Evolutionary conservation across 2,113 vertebrate genomes (phyloP).

Genomic region (Paramisgurnus dabryanus): DNA sequence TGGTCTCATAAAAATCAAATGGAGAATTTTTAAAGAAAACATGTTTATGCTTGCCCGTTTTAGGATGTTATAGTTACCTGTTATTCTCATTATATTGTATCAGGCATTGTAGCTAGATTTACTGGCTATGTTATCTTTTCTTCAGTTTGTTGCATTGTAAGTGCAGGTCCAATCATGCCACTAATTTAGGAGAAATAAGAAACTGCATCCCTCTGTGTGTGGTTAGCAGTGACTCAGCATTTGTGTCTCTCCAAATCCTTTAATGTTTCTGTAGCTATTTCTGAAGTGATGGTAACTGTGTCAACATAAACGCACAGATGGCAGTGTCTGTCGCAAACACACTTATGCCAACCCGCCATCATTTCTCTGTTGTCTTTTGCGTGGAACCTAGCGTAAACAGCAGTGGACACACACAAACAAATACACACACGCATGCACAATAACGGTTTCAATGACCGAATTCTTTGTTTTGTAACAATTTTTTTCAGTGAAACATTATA

Average conservation of each 20-base stretch:
- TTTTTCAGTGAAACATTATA: constrained; percentile 37
- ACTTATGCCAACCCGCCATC: constrained; percentile 62
- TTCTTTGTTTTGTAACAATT: constrained; percentile 22
- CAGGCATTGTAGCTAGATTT: not conserved
- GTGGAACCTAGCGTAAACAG: constrained; percentile 62
- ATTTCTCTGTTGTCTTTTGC: constrained; percentile 66
- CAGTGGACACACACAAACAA: constrained; percentile 43
- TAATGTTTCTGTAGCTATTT: constrained; percentile 60
- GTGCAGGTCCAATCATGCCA: not conserved
- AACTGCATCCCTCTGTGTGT: not conserved
- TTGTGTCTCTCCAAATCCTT: constrained; percentile 38
- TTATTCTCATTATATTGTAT: not conserved
- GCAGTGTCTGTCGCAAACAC: constrained; percentile 59
- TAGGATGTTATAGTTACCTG: constrained; percentile 13
- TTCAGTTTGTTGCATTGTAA: not conserved
- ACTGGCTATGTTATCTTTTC: not conserved
- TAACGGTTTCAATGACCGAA: constrained; percentile 39
- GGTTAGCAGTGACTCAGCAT: constrained; percentile 2
- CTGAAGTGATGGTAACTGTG: constrained; percentile 65
- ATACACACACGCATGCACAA: not conserved
- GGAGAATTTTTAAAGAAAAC: constrained; percentile 1
- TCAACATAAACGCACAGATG: constrained; percentile 40
- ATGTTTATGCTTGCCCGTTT: constrained; percentile 1
- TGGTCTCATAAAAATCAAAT: not conserved
- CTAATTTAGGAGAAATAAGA: constrained; percentile 33